Base-by-base conservation (phyloP, 2,888 invertebrate species). In the Drosophila suboccidentalis region DNA sequence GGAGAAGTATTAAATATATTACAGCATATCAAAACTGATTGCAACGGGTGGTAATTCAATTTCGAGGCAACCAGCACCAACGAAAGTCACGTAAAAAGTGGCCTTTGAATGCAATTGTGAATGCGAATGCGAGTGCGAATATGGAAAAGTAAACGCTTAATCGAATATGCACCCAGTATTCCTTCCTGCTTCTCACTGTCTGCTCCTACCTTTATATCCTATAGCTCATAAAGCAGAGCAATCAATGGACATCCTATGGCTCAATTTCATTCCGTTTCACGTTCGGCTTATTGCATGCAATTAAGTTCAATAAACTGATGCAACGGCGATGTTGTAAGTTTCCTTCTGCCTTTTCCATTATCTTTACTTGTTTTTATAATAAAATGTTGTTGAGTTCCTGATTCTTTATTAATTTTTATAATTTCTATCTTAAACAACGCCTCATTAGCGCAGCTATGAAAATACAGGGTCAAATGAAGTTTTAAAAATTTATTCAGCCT, bases 231-330 rank as follows among this genome's bases (percentile, higher is more conserved):
- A 50, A 50, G 68, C 57, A 62, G 73, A 60, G 75, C 78, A 78
- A 78, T 75, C 60, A 78, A 50, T 58, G 61, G 54, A 46, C 65
- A 39, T 19, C 41, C 5, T 15, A 43, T 60, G 44, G 60, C 60
- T 69, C 55, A 41, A 63, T 67, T 67, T 55, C 74, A 69, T 71
- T 65, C 61, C 64, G 64, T 64, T 75, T 71, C 71, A 58, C 71
- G 66, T 78, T 78, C 70, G 84, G 89, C 84, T 85, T 89, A 85
- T 89, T 89, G 84, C 84, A 81, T 81, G 81, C 89, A 85, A 89
- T 89, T 85, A 85, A 87, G 87, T 87, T 84, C 85, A 84, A 89
- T 83, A 88, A 80, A 78, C 74, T 77, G 82, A 71, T 80, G 73
- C 75, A 64, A 60, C 61, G 11, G 38, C 29, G 19, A n/a, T 57